Evolutionary conservation across 1,140 invertebrate species (phyloP).

Genomic region (Pseudomyrmex flavicornis): DNA sequence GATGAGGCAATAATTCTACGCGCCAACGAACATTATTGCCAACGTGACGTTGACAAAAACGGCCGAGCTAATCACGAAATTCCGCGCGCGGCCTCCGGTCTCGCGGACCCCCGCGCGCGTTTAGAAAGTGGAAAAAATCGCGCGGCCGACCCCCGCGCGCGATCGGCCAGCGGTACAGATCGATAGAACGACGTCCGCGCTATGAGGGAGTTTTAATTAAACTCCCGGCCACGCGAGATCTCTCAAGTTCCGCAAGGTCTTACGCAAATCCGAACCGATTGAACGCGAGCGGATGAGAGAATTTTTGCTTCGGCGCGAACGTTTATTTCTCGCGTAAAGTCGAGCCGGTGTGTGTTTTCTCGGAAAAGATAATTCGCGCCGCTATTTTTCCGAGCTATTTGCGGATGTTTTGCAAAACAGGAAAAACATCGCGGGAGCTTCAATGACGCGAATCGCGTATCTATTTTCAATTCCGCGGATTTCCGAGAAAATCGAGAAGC

Average conservation of each 20-base stretch:
- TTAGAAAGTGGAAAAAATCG: conserved; percentile 83
- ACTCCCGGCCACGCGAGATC: background rate
- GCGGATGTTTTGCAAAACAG: background rate
- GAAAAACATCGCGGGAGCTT: background rate
- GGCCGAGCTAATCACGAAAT: conserved; percentile 79
- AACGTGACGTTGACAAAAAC: conserved; percentile 78
- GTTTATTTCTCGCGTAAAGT: background rate
- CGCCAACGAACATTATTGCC: conserved; percentile 83
- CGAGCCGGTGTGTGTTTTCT: background rate
- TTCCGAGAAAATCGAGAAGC: background rate
- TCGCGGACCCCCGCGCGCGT: conserved; percentile 65
- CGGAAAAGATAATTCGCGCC: too few relatives aligned
- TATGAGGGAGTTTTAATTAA: conserved; percentile 34
- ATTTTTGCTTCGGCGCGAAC: too few relatives aligned
- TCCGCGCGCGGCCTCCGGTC: conserved; percentile 65
- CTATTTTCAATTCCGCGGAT: background rate
- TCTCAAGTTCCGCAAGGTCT: background rate
- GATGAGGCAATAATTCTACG: conserved; percentile 83
- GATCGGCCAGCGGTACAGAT: conserved; percentile 22
- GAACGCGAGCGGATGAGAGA: background rate
- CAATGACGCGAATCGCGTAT: background rate
- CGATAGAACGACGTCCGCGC: conserved; percentile 23
- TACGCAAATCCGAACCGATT: background rate
- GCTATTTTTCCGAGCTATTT: background rate
- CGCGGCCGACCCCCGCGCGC: conserved; percentile 3